These are phyloP conservation scores for Cherax destructor DNA, from an alignment of 1,140 invertebrate species.

Conservation along the genomic window DNA sequence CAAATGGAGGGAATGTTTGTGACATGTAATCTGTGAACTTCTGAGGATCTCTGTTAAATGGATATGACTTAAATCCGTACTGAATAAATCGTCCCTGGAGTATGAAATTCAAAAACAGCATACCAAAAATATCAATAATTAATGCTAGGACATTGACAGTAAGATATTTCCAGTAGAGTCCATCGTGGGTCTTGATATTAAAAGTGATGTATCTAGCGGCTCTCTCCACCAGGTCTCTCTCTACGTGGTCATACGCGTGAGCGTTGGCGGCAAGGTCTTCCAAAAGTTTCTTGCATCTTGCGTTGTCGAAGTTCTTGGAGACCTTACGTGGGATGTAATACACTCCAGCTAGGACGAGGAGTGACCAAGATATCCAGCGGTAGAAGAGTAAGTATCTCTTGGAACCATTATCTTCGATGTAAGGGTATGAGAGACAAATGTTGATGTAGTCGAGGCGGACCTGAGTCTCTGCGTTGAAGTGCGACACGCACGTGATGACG, in stretches of 20 bases:
- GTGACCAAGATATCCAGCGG: conserved; percentile 57
- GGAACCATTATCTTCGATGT: conserved; percentile 21
- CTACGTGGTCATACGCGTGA: conserved; percentile 46
- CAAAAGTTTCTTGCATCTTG: conserved; percentile 59
- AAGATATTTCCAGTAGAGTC: conserved; percentile 63
- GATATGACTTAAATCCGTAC: conserved; percentile 62
- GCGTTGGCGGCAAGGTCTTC: conserved; percentile 59
- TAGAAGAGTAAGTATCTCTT: conserved; percentile 57
- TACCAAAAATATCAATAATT: conserved; percentile 60
- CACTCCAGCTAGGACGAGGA: conserved; percentile 39
- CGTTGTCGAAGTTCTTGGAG: conserved; percentile 59
- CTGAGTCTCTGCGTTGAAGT: conserved; percentile 64
- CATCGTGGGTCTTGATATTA: conserved; percentile 63
- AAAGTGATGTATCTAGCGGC: conserved; percentile 49
- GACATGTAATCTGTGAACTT: conserved; percentile 69
- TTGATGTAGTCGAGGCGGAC: conserved; percentile 65
- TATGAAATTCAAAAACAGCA: conserved; percentile 68
- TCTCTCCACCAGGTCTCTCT: conserved; percentile 50
- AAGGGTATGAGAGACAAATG: conserved; percentile 63
- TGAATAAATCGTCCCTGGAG: conserved; percentile 61
- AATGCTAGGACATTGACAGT: conserved; percentile 58
- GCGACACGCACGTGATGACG: conserved; percentile 63
- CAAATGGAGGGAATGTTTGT: conserved; percentile 68
- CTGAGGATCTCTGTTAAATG: conserved; percentile 59
- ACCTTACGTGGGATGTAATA: conserved; percentile 62